These are phyloP conservation scores for Punctoribates punctum DNA, from an alignment of 2,888 invertebrate genomes.

Conservation along the genomic window DNA sequence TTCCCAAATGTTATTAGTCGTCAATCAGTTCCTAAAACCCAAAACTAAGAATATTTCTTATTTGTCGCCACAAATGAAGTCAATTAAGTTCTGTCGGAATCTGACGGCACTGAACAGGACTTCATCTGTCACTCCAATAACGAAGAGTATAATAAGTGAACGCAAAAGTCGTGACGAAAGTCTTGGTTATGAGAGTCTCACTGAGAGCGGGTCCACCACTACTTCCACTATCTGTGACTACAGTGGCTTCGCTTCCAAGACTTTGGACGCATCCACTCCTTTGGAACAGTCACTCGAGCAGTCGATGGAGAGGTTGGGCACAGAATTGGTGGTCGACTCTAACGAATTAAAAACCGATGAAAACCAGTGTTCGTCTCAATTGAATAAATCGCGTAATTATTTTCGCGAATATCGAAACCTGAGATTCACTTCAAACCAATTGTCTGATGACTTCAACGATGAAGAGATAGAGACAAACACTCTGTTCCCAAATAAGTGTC, in stretches of 20 bases:
- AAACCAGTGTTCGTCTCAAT: constrained; percentile 6
- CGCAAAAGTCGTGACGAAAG: constrained; percentile 42
- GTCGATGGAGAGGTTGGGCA: neutral
- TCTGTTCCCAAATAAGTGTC: neutral
- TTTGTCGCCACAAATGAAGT: constrained; percentile 6
- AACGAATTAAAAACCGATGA: neutral
- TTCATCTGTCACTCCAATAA: constrained; percentile 4
- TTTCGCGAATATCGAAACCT: constrained; percentile 39
- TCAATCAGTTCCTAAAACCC: constrained; percentile 27
- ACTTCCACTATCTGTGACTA: constrained; percentile 34
- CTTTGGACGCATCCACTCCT: constrained; percentile 24
- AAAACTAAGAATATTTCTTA: neutral
- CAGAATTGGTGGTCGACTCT: neutral
- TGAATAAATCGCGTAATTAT: constrained; percentile 37
- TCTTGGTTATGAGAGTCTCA: constrained; percentile 40
- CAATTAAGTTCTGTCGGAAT: constrained; percentile 32
- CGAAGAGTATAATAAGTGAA: constrained; percentile 31
- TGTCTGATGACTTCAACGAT: neutral
- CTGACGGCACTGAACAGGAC: neutral
- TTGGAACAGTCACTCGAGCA: constrained; percentile 25
- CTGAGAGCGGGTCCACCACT: constrained; percentile 13
- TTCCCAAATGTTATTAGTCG: constrained; percentile 22
- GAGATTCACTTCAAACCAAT: constrained; percentile 19
- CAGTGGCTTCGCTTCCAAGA: constrained; percentile 3
- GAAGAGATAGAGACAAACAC: neutral